A percentile compares a stretch with the other conserved stretches of the same genome.
Evolutionary conservation across 2,113 vertebrate genomes (phyloP).

Genomic region (Sphyrna mokarran): DNA sequence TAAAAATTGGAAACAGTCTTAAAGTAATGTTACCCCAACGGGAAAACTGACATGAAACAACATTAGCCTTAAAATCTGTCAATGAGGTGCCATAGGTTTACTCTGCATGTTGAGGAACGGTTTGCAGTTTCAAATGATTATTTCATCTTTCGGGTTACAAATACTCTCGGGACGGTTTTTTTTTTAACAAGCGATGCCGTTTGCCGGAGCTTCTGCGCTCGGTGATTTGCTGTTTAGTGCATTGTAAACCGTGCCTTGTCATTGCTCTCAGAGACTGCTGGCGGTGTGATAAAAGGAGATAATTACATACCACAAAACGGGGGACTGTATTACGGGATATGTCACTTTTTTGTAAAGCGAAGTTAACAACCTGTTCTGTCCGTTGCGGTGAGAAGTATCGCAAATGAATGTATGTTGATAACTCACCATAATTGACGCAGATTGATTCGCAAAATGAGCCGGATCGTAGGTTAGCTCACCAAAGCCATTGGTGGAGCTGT

Average conservation of each 20-base stretch:
- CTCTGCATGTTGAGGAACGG: not conserved
- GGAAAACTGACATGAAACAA: not conserved
- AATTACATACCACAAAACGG: not conserved
- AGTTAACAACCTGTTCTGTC: slow-evolving; percentile 20
- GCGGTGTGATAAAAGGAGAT: slow-evolving; percentile 7
- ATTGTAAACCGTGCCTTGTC: not conserved
- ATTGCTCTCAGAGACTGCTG: not conserved
- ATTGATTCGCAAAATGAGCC: not conserved
- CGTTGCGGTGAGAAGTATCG: not conserved
- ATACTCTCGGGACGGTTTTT: not conserved
- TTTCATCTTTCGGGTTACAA: not conserved
- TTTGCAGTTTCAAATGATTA: not conserved
- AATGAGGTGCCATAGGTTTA: not conserved
- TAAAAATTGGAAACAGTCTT: not conserved
- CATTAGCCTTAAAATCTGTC: slow-evolving; percentile 13
- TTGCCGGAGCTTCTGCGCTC: not conserved
- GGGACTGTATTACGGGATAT: not conserved
- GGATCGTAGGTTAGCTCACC: not conserved
- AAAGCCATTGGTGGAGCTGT: not conserved
- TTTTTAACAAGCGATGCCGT: not conserved
- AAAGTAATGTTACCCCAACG: not conserved
- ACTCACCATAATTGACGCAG: not conserved
- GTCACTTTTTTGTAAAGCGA: slow-evolving; percentile 15
- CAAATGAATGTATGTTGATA: slow-evolving; percentile 10
- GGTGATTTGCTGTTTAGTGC: slow-evolving; percentile 23